These are phyloP conservation scores for Ischnura elegans DNA, from an alignment of 2,888 invertebrate species.

Conservation along the genomic window DNA sequence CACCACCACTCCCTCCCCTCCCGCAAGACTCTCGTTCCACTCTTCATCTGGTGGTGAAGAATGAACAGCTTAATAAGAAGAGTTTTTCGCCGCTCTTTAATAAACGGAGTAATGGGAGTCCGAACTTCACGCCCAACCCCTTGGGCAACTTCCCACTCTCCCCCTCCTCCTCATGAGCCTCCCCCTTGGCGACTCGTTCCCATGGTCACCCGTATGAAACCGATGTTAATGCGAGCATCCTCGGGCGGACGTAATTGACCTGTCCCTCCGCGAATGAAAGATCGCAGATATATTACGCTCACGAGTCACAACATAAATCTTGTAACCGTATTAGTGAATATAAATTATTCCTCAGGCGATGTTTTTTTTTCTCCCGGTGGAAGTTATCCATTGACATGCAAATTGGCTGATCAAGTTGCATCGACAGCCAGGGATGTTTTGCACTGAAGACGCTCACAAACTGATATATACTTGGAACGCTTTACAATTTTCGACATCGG, in stretches of 20 bases:
- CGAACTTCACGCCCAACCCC: conserved; percentile 59
- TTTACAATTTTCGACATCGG: neutral
- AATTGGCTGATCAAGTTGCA: neutral
- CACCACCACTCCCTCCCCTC: conserved; percentile 44
- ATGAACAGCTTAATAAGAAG: conserved; percentile 64
- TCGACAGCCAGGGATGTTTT: neutral
- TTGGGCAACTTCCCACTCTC: conserved; percentile 37
- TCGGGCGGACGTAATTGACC: neutral
- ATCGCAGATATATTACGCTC: neutral
- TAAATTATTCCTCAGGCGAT: neutral
- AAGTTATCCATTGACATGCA: neutral
- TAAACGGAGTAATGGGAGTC: conserved; percentile 64
- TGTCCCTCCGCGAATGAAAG: neutral
- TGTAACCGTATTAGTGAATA: conserved; percentile 18
- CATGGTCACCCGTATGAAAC: conserved; percentile 41
- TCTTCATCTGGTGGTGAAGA: conserved; percentile 43
- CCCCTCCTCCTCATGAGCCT: neutral
- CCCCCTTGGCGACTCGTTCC: neutral
- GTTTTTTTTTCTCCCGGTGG: neutral
- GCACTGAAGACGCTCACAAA: neutral
- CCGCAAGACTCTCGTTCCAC: neutral
- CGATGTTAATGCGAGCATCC: conserved; percentile 24
- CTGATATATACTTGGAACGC: neutral
- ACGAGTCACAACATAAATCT: neutral
- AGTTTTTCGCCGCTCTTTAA: conserved; percentile 66